Percentiles rank a stretch among this genome's conserved stretches.
Evolutionary conservation across 2,797 vertebrate genomes (phyloP).

Genomic region (Xerus rutilus): DNA sequence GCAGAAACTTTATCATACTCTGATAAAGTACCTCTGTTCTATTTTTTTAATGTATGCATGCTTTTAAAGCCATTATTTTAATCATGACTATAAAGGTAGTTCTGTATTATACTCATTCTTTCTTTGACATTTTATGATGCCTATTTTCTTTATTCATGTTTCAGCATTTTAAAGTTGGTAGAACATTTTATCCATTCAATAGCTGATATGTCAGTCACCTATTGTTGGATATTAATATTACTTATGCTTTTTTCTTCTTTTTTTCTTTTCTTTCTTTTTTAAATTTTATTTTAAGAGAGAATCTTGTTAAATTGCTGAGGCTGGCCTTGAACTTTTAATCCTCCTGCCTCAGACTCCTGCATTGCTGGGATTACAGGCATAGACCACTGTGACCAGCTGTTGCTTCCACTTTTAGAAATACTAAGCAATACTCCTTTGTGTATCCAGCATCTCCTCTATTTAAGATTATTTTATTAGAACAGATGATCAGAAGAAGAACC

Average conservation of each 20-base stretch:
- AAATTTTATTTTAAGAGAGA: no score
- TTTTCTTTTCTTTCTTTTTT: no score
- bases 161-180: constrained; percentile 13
- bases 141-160: background rate
- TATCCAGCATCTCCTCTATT: background rate
- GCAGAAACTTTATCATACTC: background rate
- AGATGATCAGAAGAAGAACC: background rate
- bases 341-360: no score
- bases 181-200: background rate
- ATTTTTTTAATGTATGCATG: background rate
- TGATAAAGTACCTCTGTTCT: background rate
- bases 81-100: background rate
- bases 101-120: background rate
- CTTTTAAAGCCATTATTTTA: background rate
- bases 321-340: no score
- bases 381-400: no score
- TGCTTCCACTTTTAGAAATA: background rate
- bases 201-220: background rate
- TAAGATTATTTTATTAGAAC: constrained; percentile 25
- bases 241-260: background rate
- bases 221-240: background rate
- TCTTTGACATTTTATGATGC: background rate
- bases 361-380: no score
- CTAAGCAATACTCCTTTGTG: background rate
- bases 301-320: no score